A percentile compares a stretch with the other conserved stretches of the same genome.
These are phyloP conservation scores for Stigmatopora argus DNA, from an alignment of 2,113 vertebrate species.

Conservation along the genomic window DNA sequence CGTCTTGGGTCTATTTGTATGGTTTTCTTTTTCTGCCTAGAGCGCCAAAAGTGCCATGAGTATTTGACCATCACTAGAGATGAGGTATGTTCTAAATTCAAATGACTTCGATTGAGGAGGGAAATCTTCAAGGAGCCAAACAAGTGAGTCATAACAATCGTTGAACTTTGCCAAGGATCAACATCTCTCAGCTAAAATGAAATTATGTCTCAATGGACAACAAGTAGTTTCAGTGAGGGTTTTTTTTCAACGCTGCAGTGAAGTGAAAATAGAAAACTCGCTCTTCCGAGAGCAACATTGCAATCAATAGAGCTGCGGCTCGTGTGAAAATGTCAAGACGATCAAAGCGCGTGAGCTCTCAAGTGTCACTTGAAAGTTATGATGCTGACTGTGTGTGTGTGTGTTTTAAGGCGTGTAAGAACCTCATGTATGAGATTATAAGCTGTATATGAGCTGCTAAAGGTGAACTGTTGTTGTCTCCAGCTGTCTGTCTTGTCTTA, in stretches of 20 bases:
- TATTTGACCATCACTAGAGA: background rate
- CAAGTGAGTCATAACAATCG: conserved; percentile 36
- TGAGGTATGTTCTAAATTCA: background rate
- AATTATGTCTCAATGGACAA: conserved; percentile 33
- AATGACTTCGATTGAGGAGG: background rate
- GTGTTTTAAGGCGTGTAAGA: background rate
- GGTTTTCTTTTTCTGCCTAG: background rate
- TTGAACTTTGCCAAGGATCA: conserved; percentile 44
- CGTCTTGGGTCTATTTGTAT: background rate
- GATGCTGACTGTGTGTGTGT: background rate
- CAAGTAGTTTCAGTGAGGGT: conserved; percentile 16
- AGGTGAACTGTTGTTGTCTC: conserved; percentile 19
- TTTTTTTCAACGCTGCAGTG: conserved; percentile 26
- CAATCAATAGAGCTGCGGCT: conserved; percentile 46
- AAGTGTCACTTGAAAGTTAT: background rate
- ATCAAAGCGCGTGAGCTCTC: conserved; percentile 7
- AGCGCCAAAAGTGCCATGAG: background rate
- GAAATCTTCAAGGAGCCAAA: conserved; percentile 18
- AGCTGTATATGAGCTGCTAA: background rate
- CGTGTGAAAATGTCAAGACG: conserved; percentile 52
- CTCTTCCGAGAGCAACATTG: conserved; percentile 39
- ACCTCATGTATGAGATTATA: background rate
- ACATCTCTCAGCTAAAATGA: conserved; percentile 46
- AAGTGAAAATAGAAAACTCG: conserved; percentile 40
- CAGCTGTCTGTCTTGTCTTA: conserved; percentile 23